These are phyloP conservation scores for Archaeoteleia sp. DNA, from an alignment of 2,888 invertebrate genomes.

Conservation along the genomic window DNA sequence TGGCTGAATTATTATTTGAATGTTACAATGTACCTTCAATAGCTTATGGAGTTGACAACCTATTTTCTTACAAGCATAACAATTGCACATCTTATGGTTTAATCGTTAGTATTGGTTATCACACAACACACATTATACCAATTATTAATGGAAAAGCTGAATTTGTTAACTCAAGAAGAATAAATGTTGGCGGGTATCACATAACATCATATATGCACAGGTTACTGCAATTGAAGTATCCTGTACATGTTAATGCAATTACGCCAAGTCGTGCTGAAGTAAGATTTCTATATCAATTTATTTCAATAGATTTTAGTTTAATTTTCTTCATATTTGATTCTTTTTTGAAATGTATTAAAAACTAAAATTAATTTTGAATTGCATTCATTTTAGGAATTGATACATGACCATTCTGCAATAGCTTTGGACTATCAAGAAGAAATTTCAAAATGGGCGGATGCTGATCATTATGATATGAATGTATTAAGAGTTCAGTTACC, in stretches of 20 bases:
- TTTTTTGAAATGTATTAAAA: slow-evolving; percentile 3
- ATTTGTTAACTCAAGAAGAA: slow-evolving; percentile 83
- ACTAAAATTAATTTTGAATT: slow-evolving; percentile 4
- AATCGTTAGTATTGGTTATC: slow-evolving; percentile 90
- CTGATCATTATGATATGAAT: slow-evolving; percentile 88
- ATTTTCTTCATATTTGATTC: not conserved
- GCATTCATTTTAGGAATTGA: slow-evolving; percentile 78
- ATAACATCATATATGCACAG: slow-evolving; percentile 90
- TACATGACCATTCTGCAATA: slow-evolving; percentile 87
- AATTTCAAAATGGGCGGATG: slow-evolving; percentile 86
- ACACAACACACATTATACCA: slow-evolving; percentile 91
- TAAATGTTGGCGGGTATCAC: slow-evolving; percentile 92
- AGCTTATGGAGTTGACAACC: slow-evolving; percentile 90
- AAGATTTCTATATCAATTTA: slow-evolving; percentile 26
- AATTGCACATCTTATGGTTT: slow-evolving; percentile 81
- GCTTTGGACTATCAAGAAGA: slow-evolving; percentile 88
- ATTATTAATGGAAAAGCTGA: slow-evolving; percentile 84
- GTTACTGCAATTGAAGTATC: slow-evolving; percentile 93
- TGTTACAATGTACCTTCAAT: slow-evolving; percentile 91
- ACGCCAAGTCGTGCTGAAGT: slow-evolving; percentile 90
- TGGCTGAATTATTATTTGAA: slow-evolving; percentile 96
- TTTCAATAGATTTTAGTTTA: not conserved
- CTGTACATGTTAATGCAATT: slow-evolving; percentile 91
- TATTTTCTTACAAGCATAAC: slow-evolving; percentile 84
- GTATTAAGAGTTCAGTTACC: slow-evolving; percentile 92